Evolutionary conservation across 2,888 invertebrate species (phyloP).

Genomic region (Morinoia aosen): DNA sequence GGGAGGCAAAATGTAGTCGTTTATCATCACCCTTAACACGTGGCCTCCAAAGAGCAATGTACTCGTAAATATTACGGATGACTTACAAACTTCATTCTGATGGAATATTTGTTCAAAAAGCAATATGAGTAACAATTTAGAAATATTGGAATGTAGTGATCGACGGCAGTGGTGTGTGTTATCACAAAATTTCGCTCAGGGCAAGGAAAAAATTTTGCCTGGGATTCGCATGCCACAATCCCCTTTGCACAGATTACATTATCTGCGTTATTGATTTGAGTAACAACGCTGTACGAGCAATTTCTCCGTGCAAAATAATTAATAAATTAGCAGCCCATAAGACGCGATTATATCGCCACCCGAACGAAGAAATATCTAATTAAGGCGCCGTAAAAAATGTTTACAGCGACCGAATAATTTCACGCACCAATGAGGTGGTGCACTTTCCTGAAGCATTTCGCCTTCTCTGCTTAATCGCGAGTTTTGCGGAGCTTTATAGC

Average conservation of each 20-base stretch:
- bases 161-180: too few species aligned
- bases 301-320: not conserved
- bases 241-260: too few species aligned
- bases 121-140: too few species aligned
- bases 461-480: not conserved
- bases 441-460: slow-evolving; percentile 1
- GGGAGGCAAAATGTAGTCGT: not conserved
- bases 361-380: not conserved
- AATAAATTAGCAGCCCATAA: not conserved
- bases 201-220: too few species aligned
- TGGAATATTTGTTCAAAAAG: too few species aligned
- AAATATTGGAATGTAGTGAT: too few species aligned
- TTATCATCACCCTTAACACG: not conserved
- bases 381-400: not conserved
- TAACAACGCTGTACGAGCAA: not conserved
- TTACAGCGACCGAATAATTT: not conserved
- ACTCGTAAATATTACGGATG: too few species aligned
- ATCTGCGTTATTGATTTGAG: not conserved
- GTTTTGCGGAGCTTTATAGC: slow-evolving; percentile 20
- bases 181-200: too few species aligned
- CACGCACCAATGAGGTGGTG: not conserved
- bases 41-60: not conserved
- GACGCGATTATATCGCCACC: not conserved
- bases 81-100: too few species aligned
- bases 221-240: too few species aligned